A percentile compares a stretch with the other conserved stretches of the same genome.
Evolutionary conservation across 2,888 invertebrate genomes (phyloP).

Genomic region (Anodontia alba): DNA sequence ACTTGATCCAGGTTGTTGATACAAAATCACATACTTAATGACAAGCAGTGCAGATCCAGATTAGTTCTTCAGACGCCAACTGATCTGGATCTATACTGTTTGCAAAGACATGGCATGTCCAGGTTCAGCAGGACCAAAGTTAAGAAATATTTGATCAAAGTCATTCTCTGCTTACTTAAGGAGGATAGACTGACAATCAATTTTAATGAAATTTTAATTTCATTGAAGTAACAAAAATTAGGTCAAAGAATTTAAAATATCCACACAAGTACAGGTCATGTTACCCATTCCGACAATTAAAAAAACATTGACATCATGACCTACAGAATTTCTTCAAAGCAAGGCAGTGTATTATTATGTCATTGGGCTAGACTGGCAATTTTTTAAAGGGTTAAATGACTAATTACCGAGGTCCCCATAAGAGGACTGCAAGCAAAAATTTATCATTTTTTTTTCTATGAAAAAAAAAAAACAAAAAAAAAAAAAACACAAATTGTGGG

Average conservation of each 20-base stretch:
- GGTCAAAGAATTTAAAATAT: conserved; percentile 13
- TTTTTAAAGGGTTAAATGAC: background rate
- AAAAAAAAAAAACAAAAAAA: too few species aligned
- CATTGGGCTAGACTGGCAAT: background rate
- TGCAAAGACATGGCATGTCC: too few species aligned
- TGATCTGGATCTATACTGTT: too few species aligned
- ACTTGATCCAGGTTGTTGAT: too few species aligned
- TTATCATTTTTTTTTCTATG: too few species aligned
- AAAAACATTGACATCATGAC: background rate
- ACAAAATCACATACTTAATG: too few species aligned
- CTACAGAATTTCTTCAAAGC: background rate
- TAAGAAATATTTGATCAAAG: background rate
- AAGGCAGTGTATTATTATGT: conserved; percentile 8
- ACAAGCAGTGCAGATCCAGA: too few species aligned
- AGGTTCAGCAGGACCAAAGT: too few species aligned
- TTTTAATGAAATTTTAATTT: conserved; percentile 13
- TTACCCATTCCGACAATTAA: background rate
- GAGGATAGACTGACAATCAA: background rate
- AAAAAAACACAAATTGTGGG: too few species aligned
- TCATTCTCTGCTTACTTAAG: background rate
- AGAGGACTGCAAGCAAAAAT: too few species aligned
- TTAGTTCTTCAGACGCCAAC: too few species aligned
- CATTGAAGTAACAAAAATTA: background rate
- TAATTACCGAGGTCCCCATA: background rate
- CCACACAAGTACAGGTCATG: background rate